Base-by-base conservation (phyloP, 2,888 invertebrate species). In the Sisyra nigra region DNA sequence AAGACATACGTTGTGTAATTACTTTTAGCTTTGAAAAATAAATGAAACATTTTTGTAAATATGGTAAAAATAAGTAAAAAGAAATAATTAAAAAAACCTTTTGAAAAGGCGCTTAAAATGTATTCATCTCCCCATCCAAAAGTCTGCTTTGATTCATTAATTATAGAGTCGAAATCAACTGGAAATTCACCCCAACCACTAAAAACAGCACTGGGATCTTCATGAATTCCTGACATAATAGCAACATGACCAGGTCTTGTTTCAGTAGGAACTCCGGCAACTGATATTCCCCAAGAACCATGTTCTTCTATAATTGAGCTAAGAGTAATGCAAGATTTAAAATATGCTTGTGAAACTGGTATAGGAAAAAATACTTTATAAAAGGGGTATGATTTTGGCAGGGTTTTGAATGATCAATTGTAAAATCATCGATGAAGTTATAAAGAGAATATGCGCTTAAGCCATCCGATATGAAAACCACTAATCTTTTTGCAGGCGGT, bases 241-340 rank as follows among this genome's bases (percentile, higher is more conserved):
- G 97, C 97, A 6, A 97, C 91, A 68, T 97, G 94, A 0, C 98
- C 97, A 1, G 98, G 97, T 10, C 97, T 72, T 0, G 96, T 93
- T 65, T 98, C 97, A 3, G 97, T 98, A 0, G 98, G 97, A 13
- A 98, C 89, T 55, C 84, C 73, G 1, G 93, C 92, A 51, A 84
- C 80, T 0, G 91, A 91, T 44, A 93, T 72, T 9, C 94, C 94
- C 73, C 80, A 82, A 46, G 72, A 65, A 19, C 80, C 80, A 52
- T 65, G 48, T 18, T 64, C 57, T 48, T 69, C 66, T 44, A 74
- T 72, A 36, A 76, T 54, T 31, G 65, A 63, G 50, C 80, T 78
- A 56, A 19, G 14, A 11, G n/a, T 13, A 15, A n/a, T n/a, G n/a
- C 14, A 14, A 17, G n/a, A n/a, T n/a, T n/a, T n/a, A n/a, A n/a